phyloP scores from a whole-genome alignment of 2,888 invertebrate species.

The Seira sanloemensis region DNA sequence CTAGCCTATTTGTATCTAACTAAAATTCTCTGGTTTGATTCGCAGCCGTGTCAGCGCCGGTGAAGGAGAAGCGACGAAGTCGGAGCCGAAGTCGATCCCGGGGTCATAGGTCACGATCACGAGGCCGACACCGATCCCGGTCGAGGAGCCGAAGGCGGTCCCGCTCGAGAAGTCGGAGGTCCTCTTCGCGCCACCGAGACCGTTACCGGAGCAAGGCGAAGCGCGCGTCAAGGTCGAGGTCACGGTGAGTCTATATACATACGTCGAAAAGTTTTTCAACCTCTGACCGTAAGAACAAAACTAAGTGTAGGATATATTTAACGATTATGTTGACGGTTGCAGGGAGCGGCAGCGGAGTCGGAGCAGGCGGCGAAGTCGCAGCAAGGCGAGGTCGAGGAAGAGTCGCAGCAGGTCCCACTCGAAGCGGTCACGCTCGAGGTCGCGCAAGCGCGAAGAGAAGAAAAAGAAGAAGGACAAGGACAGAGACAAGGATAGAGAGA shows the following conservation, averaged over 20 bases:
- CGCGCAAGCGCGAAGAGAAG: slow-evolving; percentile 76
- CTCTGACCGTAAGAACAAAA: too few relatives aligned
- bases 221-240: slow-evolving; percentile 40
- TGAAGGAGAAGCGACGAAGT: slow-evolving; percentile 83
- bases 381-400: slow-evolving; percentile 60
- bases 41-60: slow-evolving; percentile 80
- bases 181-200: slow-evolving; percentile 70
- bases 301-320: too few relatives aligned
- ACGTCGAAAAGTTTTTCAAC: neutral
- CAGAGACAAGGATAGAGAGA: slow-evolving; percentile 66
- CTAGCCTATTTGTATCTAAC: neutral
- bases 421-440: slow-evolving; percentile 78
- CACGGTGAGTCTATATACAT: slow-evolving; percentile 22
- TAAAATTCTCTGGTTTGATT: neutral
- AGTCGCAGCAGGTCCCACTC: slow-evolving; percentile 63
- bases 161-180: slow-evolving; percentile 74
- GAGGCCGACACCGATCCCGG: slow-evolving; percentile 73
- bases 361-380: slow-evolving; percentile 67
- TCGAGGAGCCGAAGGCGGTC: slow-evolving; percentile 74
- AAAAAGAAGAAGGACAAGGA: slow-evolving; percentile 69
- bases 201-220: slow-evolving; percentile 41
- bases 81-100: slow-evolving; percentile 77
- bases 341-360: slow-evolving; percentile 64
- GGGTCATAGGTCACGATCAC: slow-evolving; percentile 78
- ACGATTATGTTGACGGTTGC: slow-evolving; percentile 7